Percentiles rank a stretch among this genome's conserved stretches.
Evolutionary conservation across 2,888 invertebrate genomes (phyloP).

Genomic region (Watsonalla cultraria): DNA sequence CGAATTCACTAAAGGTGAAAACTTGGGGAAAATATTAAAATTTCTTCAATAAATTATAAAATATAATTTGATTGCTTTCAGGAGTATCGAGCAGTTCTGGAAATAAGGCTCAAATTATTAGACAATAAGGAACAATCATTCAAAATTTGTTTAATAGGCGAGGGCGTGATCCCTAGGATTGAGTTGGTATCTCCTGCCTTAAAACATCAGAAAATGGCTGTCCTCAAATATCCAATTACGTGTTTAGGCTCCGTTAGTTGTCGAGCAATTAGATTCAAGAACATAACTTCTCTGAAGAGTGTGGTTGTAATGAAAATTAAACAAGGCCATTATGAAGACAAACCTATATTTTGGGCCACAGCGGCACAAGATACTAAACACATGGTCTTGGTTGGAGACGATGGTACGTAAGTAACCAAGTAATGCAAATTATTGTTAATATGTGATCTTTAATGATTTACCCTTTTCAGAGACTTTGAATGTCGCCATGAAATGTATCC

Average conservation of each 20-base stretch:
- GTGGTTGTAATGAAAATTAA: constrained; percentile 37
- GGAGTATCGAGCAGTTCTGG: constrained; percentile 67
- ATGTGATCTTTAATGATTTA: neutral
- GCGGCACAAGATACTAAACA: constrained; percentile 28
- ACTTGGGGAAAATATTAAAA: neutral
- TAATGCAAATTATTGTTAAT: neutral
- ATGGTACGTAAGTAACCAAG: constrained; percentile 29
- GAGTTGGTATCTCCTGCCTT: constrained; percentile 43
- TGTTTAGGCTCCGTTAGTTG: constrained; percentile 57
- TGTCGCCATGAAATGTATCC: constrained; percentile 30
- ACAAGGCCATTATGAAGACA: constrained; percentile 35
- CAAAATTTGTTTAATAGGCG: constrained; percentile 65
- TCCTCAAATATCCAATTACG: constrained; percentile 57
- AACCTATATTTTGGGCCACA: constrained; percentile 56
- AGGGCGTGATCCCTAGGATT: constrained; percentile 68
- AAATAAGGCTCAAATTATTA: constrained; percentile 60
- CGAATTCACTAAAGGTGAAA: constrained; percentile 55
- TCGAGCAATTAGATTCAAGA: constrained; percentile 52
- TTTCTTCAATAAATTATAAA: neutral
- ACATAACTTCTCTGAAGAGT: constrained; percentile 54
- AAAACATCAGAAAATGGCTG: constrained; percentile 38
- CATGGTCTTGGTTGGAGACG: constrained; percentile 30
- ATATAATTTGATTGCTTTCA: constrained; percentile 20
- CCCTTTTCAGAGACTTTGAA: constrained; percentile 41
- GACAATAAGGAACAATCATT: constrained; percentile 59